These are phyloP conservation scores for Sarcophaga peregrina DNA, from an alignment of 1,140 invertebrate genomes.

Conservation along the genomic window DNA sequence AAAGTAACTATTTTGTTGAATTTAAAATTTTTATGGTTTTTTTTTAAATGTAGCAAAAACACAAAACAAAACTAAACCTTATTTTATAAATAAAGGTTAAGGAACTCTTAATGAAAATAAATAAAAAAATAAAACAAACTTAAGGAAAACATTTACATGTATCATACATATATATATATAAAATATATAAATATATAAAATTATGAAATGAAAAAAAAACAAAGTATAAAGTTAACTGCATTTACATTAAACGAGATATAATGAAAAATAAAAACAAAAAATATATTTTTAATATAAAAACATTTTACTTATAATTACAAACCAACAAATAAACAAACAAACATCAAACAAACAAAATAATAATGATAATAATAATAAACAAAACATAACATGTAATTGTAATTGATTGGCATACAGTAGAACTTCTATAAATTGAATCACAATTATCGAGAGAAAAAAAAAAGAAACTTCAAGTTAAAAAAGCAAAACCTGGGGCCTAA, in stretches of 20 bases:
- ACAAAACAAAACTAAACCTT: constrained; percentile 50
- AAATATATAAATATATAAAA: constrained; percentile 33
- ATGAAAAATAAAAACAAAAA: not conserved
- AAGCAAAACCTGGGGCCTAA: too few species aligned
- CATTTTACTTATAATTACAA: constrained; percentile 17
- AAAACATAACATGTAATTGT: too few species aligned
- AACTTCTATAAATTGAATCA: too few species aligned
- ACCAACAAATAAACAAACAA: not conserved
- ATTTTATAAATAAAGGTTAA: constrained; percentile 62
- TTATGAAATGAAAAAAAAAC: constrained; percentile 22
- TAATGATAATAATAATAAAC: too few species aligned
- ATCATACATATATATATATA: not conserved
- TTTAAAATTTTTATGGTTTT: constrained; percentile 22
- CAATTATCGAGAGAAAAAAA: too few species aligned
- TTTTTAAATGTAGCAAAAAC: constrained; percentile 37
- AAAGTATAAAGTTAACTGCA: constrained; percentile 29
- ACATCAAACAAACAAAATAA: not conserved
- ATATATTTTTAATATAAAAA: constrained; percentile 21
- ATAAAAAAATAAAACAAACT: too few species aligned
- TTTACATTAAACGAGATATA: constrained; percentile 8
- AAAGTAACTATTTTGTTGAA: constrained; percentile 42
- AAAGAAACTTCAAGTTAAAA: too few species aligned
- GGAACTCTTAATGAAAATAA: constrained; percentile 36
- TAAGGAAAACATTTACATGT: constrained; percentile 6
- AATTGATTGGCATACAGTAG: not conserved